These are phyloP conservation scores for Phoenoteleia sp. DNA, from an alignment of 2,888 invertebrate genomes.

Conservation along the genomic window DNA sequence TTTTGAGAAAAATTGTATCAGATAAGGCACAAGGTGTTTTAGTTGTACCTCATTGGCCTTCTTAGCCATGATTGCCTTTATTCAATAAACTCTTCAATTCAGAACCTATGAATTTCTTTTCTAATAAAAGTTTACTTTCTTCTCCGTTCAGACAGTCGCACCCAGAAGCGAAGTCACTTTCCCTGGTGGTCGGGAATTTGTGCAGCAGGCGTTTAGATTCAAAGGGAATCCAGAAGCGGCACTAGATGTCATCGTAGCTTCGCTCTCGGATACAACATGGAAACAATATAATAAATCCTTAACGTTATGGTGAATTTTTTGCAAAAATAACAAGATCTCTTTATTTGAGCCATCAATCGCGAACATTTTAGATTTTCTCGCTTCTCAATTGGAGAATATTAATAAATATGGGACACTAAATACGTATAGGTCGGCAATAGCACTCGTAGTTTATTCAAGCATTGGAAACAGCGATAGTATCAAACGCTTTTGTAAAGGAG, in stretches of 20 bases:
- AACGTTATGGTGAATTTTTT: slow-evolving; percentile 24
- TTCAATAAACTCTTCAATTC: slow-evolving; percentile 58
- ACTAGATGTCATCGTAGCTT: slow-evolving; percentile 7
- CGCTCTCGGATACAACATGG: slow-evolving; percentile 8
- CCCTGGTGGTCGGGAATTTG: slow-evolving; percentile 40
- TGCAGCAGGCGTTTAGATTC: slow-evolving; percentile 15
- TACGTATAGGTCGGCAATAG: slow-evolving; percentile 29
- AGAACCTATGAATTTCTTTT: too few species aligned
- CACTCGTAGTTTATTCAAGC: not conserved
- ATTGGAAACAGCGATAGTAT: slow-evolving; percentile 8
- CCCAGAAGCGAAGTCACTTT: slow-evolving; percentile 9
- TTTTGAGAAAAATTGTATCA: too few species aligned
- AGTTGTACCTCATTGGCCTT: slow-evolving; percentile 50
- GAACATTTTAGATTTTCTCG: not conserved
- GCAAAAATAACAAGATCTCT: not conserved
- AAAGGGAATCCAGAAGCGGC: slow-evolving; percentile 14
- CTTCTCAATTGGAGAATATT: too few species aligned
- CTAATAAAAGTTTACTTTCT: slow-evolving; percentile 49
- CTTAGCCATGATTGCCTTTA: slow-evolving; percentile 68
- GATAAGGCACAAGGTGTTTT: slow-evolving; percentile 9
- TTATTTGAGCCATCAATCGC: too few species aligned
- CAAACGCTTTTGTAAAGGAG: slow-evolving; percentile 58
- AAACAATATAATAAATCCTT: slow-evolving; percentile 26
- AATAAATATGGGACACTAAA: not conserved
- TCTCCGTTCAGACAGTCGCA: slow-evolving; percentile 50